A percentile compares a stretch with the other conserved stretches of the same genome.
These are phyloP conservation scores for Hydrotaea cyrtoneurina DNA, from an alignment of 2,888 invertebrate genomes.

Conservation along the genomic window DNA sequence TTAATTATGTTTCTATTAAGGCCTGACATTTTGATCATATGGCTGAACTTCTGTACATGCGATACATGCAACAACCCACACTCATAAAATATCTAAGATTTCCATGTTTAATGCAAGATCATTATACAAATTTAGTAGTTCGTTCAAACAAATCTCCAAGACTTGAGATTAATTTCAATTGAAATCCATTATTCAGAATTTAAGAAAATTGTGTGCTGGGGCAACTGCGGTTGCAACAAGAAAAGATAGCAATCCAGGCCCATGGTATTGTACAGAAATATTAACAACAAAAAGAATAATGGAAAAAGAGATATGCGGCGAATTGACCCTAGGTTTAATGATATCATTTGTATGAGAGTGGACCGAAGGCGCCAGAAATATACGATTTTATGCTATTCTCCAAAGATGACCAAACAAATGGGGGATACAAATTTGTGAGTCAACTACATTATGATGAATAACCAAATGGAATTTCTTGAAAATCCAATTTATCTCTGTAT, in stretches of 20 bases:
- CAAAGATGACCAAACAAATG: too few species aligned
- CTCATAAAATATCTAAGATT: constrained; percentile 6
- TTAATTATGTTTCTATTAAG: background rate
- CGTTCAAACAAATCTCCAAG: constrained; percentile 61
- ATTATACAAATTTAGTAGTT: constrained; percentile 46
- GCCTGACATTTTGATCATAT: background rate
- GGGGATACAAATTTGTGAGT: too few species aligned
- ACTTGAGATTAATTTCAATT: constrained; percentile 65
- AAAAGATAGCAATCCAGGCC: too few species aligned
- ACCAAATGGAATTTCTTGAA: too few species aligned
- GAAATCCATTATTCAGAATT: constrained; percentile 64
- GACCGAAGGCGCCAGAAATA: too few species aligned
- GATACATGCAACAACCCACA: background rate
- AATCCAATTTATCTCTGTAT: background rate
- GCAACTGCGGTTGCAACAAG: background rate
- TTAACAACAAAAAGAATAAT: background rate
- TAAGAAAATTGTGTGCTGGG: background rate
- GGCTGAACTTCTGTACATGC: background rate
- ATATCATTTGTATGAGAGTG: too few species aligned
- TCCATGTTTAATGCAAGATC: constrained; percentile 57
- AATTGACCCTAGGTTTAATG: too few species aligned
- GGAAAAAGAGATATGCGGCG: too few species aligned
- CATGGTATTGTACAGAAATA: too few species aligned
- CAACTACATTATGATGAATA: too few species aligned
- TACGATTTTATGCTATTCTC: too few species aligned